Evolutionary conservation across 37 sponge, comb jelly and placozoan species (phyloP).

Genomic region (Ephydatia muelleri): DNA sequence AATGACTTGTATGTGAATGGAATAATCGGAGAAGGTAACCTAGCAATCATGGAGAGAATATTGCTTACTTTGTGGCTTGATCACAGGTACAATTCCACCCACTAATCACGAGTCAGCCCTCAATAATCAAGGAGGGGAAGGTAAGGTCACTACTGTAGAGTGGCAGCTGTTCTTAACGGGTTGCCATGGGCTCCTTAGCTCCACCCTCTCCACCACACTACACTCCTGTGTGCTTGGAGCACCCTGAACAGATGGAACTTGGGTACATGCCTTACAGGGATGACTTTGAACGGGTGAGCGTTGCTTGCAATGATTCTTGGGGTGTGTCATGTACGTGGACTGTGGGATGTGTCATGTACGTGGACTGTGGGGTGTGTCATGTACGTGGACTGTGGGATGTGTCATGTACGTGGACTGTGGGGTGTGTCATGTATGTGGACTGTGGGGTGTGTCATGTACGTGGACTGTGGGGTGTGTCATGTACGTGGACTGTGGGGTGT

Average conservation of each 20-base stretch:
- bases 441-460: too few relatives aligned
- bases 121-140: conserved; percentile 63
- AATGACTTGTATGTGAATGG: conserved; percentile 66
- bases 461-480: too few relatives aligned
- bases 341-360: too few relatives aligned
- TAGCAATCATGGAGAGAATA: neutral
- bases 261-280: conserved; percentile 87
- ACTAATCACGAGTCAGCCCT: conserved; percentile 45
- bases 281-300: conserved; percentile 79
- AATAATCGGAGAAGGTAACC: conserved; percentile 77
- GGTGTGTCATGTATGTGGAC: too few relatives aligned
- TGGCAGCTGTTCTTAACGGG: neutral
- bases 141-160: conserved; percentile 28
- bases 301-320: neutral
- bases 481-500: too few relatives aligned
- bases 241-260: conserved; percentile 77
- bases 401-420: too few relatives aligned
- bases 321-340: too few relatives aligned
- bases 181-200: conserved; percentile 5
- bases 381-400: too few relatives aligned
- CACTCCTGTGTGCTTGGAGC: conserved; percentile 68
- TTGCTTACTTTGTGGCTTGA: too few relatives aligned
- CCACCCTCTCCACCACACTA: conserved; percentile 46
- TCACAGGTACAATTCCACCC: conserved; percentile 24
- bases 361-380: too few relatives aligned